A percentile compares a stretch with the other conserved stretches of the same genome.
Evolutionary conservation across 2,797 vertebrate genomes (phyloP).

Genomic region (Nannoperca obscura): DNA sequence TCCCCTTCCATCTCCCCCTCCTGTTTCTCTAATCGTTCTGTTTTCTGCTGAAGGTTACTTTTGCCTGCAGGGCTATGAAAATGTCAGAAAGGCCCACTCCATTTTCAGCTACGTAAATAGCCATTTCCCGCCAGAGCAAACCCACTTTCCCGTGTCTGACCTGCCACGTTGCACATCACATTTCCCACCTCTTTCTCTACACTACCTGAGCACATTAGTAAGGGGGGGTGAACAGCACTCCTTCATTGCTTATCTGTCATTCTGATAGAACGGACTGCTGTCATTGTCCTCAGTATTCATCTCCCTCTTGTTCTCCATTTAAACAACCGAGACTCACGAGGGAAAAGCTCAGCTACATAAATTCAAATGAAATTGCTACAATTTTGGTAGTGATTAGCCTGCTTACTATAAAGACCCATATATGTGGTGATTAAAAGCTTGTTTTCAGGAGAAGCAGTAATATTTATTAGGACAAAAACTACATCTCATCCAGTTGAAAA

Average conservation of each 20-base stretch:
- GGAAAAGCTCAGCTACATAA: not conserved
- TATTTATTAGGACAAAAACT: conserved; percentile 8
- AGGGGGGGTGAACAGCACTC: not conserved
- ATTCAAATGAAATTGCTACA: conserved; percentile 27
- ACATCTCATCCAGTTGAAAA: conserved; percentile 6
- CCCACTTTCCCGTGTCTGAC: conserved; percentile 83
- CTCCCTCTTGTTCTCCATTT: conserved; percentile 26
- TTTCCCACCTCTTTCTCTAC: conserved; percentile 56
- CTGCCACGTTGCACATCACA: conserved; percentile 71
- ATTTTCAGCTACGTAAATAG: conserved; percentile 88
- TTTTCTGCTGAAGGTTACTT: conserved; percentile 86
- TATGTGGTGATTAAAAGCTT: conserved; percentile 28
- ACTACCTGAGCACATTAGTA: conserved; percentile 44
- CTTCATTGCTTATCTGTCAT: conserved; percentile 44
- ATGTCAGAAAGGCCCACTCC: conserved; percentile 79
- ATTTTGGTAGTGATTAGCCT: not conserved
- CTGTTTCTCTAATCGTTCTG: conserved; percentile 72
- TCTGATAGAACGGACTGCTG: conserved; percentile 38
- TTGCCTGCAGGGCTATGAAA: conserved; percentile 85
- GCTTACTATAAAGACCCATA: not conserved
- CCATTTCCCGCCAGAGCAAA: conserved; percentile 91
- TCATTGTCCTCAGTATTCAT: conserved; percentile 25
- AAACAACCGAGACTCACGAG: conserved; percentile 6
- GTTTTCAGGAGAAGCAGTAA: not conserved
- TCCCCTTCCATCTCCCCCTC: conserved; percentile 54